A percentile compares a stretch with the other conserved stretches of the same genome.
Evolutionary conservation across 2,888 invertebrate genomes (phyloP).

Genomic region (Pardosa pseudoannulata): DNA sequence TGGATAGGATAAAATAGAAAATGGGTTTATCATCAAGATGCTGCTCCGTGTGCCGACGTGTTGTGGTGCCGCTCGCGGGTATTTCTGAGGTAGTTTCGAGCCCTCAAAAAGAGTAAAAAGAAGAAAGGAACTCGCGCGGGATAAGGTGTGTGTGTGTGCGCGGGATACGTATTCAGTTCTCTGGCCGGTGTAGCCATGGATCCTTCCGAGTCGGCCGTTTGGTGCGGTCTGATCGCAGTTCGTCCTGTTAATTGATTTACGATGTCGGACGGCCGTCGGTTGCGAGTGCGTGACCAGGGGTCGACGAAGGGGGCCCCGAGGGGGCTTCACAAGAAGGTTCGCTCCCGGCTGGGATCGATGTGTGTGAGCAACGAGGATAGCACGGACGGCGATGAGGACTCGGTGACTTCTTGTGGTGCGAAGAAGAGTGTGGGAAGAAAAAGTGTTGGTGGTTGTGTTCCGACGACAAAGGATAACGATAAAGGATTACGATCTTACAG

Average conservation of each 20-base stretch:
- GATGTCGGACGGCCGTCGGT: slow-evolving; percentile 10
- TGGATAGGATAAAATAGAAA: not conserved
- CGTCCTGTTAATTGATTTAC: too few species aligned
- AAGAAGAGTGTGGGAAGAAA: slow-evolving; percentile 17
- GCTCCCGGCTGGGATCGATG: slow-evolving; percentile 24
- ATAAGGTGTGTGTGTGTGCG: too few species aligned
- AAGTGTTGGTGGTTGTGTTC: not conserved
- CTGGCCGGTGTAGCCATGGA: not conserved
- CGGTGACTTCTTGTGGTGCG: not conserved
- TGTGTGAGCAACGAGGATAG: slow-evolving; percentile 36
- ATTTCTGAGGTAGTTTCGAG: too few species aligned
- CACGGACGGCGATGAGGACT: slow-evolving; percentile 52
- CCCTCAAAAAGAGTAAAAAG: too few species aligned
- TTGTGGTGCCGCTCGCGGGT: too few species aligned
- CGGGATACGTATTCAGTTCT: too few species aligned
- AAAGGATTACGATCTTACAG: not conserved
- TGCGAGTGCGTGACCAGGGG: slow-evolving; percentile 28
- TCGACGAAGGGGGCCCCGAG: not conserved
- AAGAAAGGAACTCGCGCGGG: too few species aligned
- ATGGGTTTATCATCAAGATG: too few species aligned
- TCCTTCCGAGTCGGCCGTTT: too few species aligned
- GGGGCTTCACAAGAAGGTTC: slow-evolving; percentile 9
- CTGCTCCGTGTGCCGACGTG: too few species aligned
- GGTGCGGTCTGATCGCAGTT: too few species aligned
- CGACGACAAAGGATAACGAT: not conserved